Base-by-base conservation (phyloP, 2,888 invertebrate genomes). In the Vesta saturnalis region DNA sequence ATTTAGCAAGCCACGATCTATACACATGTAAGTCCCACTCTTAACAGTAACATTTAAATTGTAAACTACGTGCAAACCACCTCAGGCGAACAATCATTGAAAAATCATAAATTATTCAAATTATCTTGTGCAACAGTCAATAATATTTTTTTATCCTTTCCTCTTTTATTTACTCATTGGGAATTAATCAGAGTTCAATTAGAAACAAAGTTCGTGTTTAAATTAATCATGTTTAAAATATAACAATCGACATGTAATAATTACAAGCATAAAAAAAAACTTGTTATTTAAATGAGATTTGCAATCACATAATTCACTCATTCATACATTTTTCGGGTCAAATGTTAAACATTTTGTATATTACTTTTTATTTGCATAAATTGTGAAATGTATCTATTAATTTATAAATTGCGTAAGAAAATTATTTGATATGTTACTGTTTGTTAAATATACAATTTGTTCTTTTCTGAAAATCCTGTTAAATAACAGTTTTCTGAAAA, bases 271-370 rank as follows among this genome's bases (percentile, higher is more conserved):
- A 58, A 54, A 57, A 15, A 39, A n/a, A 60, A 67, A 60, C 63
- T 47, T 15, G 67, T 67, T 64, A 55, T 56, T 63, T 23, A 63
- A 67, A 63, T 63, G 52, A 63, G 63, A 16, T 47, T 52, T 58
- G 54, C 58, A 58, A 63, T 58, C 60, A 46, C 43, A 56, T 66
- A 63, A 63, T 60, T 63, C 63, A 67, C 58, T 67, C 67, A 62
- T 67, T 67, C 63, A 67, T 63, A 63, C 63, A 59, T 62, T 67
- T 52, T 66, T 59, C 55, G 67, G 67, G 67, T 67, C 67, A 67
- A 67, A 67, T 60, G 67, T 67, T 63, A 63, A 30, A 63, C 60
- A 67, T 67, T 67, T 52, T 52, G 19, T 52, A 52, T 52, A n/a
- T 52, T 52, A 19, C 16, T 49, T 49, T 18, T 49, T 49, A 49